Percentiles rank a stretch among this genome's conserved stretches.
Conservation (phyloP, 2,113 vertebrate species). For the Pitta sordida region DNA sequence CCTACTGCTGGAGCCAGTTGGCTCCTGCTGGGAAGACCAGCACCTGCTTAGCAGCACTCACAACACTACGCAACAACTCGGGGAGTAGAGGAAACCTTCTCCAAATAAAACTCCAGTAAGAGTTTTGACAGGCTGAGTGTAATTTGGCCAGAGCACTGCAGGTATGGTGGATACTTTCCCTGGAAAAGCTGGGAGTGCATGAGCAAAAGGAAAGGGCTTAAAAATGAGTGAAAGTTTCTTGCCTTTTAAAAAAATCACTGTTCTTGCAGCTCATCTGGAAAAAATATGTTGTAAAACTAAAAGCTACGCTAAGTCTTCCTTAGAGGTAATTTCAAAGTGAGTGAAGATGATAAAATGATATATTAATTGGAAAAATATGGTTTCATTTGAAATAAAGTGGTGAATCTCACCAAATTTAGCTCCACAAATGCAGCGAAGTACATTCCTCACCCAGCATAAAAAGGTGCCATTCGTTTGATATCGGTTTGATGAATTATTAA, state of each 20-base stretch:
- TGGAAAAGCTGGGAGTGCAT: not conserved
- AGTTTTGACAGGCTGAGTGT: not conserved
- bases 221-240: conserved; percentile 24
- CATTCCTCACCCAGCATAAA: conserved; percentile 72
- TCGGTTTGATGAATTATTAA: conserved; percentile 90
- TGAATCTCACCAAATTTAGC: conserved; percentile 53
- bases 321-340: conserved; percentile 24
- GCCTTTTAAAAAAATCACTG: not conserved
- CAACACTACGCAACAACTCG: not conserved
- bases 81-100: not conserved
- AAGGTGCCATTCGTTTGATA: conserved; percentile 85
- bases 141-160: conserved; percentile 23
- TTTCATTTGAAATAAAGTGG: conserved; percentile 63
- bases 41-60: not conserved
- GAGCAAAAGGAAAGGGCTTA: not conserved
- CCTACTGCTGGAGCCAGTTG: not conserved
- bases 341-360: conserved; percentile 29
- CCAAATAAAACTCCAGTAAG: not conserved
- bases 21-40: not conserved
- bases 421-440: conserved; percentile 21
- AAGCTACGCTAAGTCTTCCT: not conserved
- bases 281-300: not conserved
- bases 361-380: conserved; percentile 58
- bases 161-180: not conserved
- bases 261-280: not conserved